phyloP scores from a whole-genome alignment of 2,888 invertebrate species.

The Dysmachus trigonus region DNA sequence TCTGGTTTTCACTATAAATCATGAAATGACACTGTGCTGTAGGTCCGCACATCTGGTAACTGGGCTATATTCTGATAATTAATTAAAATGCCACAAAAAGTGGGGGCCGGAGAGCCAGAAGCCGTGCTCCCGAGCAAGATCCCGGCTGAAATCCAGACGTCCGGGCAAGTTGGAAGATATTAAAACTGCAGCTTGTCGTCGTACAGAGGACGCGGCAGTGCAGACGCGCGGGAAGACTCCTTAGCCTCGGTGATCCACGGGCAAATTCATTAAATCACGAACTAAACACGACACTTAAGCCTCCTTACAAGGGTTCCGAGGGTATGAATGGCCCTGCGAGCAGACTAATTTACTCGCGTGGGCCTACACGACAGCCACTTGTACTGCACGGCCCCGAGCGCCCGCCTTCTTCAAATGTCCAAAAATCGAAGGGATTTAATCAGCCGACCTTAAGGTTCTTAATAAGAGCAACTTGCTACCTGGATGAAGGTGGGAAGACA shows the following conservation, averaged over 20 bases:
- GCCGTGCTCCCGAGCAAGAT: conserved; percentile 1
- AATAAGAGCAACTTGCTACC: background rate
- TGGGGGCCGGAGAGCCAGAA: background rate
- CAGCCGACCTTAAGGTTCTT: background rate
- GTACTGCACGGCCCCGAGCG: background rate
- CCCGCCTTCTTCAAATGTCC: background rate
- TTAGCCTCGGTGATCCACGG: background rate
- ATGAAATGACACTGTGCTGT: conserved; percentile 26
- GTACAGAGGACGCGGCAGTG: background rate
- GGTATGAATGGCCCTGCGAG: conserved; percentile 7
- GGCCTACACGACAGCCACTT: background rate
- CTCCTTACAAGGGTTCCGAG: conserved; percentile 4
- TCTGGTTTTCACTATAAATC: conserved; percentile 35
- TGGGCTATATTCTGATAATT: conserved; percentile 23
- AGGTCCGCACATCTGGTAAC: conserved; percentile 25
- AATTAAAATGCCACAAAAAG: conserved; percentile 29
- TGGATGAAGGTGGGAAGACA: background rate
- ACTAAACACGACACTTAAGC: conserved; percentile 26
- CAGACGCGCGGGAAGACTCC: background rate
- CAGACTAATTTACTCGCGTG: conserved; percentile 35
- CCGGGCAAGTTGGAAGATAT: background rate
- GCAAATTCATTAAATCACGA: conserved; percentile 32
- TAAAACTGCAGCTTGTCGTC: background rate
- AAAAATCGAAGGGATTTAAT: conserved; percentile 25
- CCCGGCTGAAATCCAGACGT: background rate